Evolutionary conservation across 2,888 invertebrate species (phyloP).

Genomic region (Oscheius sp.): DNA sequence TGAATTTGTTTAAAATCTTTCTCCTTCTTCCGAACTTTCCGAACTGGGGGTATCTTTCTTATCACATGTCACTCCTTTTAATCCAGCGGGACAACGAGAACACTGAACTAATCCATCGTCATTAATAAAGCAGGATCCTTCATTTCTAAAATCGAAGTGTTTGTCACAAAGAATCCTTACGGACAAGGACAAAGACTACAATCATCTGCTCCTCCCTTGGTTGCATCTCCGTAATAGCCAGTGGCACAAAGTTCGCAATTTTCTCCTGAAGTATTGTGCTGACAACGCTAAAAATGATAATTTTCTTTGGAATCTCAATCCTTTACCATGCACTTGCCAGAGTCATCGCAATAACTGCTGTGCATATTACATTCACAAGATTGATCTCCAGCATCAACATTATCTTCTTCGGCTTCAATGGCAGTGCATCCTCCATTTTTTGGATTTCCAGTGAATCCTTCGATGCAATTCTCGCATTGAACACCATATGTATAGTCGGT

Average conservation of each 20-base stretch:
- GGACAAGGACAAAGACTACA: constrained; percentile 93
- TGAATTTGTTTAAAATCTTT: neutral
- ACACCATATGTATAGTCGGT: constrained; percentile 90
- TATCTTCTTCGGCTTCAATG: neutral
- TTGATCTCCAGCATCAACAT: neutral
- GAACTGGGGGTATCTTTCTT: constrained; percentile 5
- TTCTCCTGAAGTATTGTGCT: constrained; percentile 73
- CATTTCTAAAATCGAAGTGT: constrained; percentile 31
- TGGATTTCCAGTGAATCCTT: constrained; percentile 23
- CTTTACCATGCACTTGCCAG: constrained; percentile 32
- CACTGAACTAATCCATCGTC: constrained; percentile 38
- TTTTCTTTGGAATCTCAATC: neutral
- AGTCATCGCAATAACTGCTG: constrained; percentile 34
- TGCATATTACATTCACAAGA: constrained; percentile 45
- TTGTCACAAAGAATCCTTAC: constrained; percentile 73
- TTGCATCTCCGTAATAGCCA: constrained; percentile 92
- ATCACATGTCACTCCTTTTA: constrained; percentile 42
- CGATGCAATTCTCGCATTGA: constrained; percentile 79
- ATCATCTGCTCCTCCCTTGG: constrained; percentile 83
- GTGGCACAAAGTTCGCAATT: constrained; percentile 74
- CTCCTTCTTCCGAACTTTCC: constrained; percentile 17
- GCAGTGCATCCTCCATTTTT: constrained; percentile 1
- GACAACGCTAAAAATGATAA: constrained; percentile 69
- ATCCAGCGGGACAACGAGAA: constrained; percentile 39
- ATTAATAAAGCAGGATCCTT: constrained; percentile 39